Percentiles rank a stretch among this genome's conserved stretches.
Evolutionary conservation across 2,797 vertebrate genomes (phyloP).

Genomic region (Coendou prehensilis): DNA sequence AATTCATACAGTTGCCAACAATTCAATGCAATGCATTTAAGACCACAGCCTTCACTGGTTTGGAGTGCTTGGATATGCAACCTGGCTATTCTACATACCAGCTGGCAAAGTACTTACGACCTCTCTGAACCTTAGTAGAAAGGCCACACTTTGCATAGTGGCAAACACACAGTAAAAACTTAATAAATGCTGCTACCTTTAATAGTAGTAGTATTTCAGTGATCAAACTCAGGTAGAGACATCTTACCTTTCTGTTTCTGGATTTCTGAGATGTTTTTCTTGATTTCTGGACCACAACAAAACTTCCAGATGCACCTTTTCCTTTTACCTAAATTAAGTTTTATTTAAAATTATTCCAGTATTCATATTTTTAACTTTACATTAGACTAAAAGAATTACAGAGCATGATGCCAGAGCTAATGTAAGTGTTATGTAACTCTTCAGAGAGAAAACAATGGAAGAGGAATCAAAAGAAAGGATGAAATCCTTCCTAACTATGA

Average conservation of each 20-base stretch:
- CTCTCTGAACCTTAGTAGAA: not conserved
- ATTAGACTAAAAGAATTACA: slow-evolving; percentile 29
- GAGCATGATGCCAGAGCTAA: not conserved
- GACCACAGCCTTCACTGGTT: not conserved
- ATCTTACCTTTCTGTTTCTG: slow-evolving; percentile 91
- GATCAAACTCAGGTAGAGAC: not conserved
- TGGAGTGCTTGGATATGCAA: not conserved
- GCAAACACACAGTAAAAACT: not conserved
- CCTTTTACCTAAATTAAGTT: slow-evolving; percentile 94
- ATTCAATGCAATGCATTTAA: not conserved
- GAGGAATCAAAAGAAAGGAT: not conserved
- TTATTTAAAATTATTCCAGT: slow-evolving; percentile 43
- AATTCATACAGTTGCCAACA: not conserved
- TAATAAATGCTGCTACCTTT: not conserved
- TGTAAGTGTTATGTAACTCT: not conserved
- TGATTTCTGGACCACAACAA: slow-evolving; percentile 93
- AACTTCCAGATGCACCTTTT: slow-evolving; percentile 98
- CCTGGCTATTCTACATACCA: not conserved
- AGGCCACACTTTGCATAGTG: not conserved
- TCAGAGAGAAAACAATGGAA: slow-evolving; percentile 32
- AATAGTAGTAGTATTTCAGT: not conserved
- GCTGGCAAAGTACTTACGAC: not conserved
- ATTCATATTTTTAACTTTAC: slow-evolving; percentile 28
- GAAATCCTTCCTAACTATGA: not conserved
- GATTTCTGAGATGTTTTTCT: slow-evolving; percentile 90